Base-by-base conservation (phyloP, 2,797 vertebrate genomes). In the Brachyrhaphis roseni region DNA sequence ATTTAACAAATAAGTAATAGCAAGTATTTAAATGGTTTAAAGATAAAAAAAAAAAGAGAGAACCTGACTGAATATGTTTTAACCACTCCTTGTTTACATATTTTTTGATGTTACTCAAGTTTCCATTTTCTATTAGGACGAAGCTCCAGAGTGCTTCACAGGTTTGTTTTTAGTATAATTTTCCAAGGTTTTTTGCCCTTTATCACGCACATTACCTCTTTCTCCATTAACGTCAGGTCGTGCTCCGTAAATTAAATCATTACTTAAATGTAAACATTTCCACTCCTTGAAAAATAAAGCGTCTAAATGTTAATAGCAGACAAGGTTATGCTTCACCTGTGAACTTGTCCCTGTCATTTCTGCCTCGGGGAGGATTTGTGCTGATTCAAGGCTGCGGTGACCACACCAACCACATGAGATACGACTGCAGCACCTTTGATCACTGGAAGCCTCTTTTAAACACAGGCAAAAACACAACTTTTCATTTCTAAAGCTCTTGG, bases 381-480 rank as follows among this genome's bases (percentile, higher is more conserved):
- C 39, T 34, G 68, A 81, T 53, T 70, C 41, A 66, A 78, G 18
- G 39, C 66, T 75, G 43, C 36, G 73, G 62, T 43, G 47, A 55
- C 41, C 43, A 5, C 53, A 62, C 68, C 12, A 73, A 82, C 76
- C 82, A 74, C 82, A 82, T 75, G 79, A 86, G n/a, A 74, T 39
- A 73, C 28, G 6, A 70, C 72, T 53, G 71, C 8, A 53, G 68
- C 71, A 45, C n/a, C 81, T 90, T 85, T 86, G 78, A 87, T 82
- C 73, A 47, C 64, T 34, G 16, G 31, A 20, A 78, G 57, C 28
- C 15, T 66, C 2, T 59, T 84, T 83, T 71, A 79, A 81, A 79
- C 75, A 53, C 20, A 74, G 20, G 75, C 20, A 18, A 15, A 47
- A 72, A 73, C 36, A 46, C 31, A 34, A 47, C 55, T 71, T 84